Conservation (phyloP, 2,888 invertebrate genomes). For the Synergus japonicus region DNA sequence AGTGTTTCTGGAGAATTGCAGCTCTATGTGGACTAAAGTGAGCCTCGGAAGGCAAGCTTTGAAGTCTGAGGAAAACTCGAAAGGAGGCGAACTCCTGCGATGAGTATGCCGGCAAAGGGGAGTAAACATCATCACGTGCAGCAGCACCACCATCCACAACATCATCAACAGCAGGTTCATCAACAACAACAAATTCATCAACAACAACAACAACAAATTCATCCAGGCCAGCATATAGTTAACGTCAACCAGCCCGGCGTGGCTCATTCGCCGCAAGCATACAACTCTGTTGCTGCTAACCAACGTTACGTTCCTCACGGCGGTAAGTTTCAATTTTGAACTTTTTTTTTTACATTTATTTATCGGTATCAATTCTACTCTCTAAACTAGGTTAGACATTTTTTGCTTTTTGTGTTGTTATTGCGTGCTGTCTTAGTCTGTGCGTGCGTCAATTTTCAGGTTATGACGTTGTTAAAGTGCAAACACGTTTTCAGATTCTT, state of each 20-base stretch:
- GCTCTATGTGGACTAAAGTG: conserved; percentile 72
- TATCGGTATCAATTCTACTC: not conserved
- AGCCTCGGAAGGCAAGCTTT: conserved; percentile 65
- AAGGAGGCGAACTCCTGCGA: conserved; percentile 66
- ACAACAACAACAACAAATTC: conserved; percentile 46
- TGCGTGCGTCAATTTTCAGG: conserved; percentile 56
- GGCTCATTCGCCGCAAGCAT: conserved; percentile 63
- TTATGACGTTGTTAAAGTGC: conserved; percentile 57
- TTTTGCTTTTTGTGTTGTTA: not conserved
- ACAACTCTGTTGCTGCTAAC: conserved; percentile 65
- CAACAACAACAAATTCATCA: conserved; percentile 43
- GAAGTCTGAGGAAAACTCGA: conserved; percentile 66
- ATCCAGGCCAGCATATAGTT: conserved; percentile 59
- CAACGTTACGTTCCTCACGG: conserved; percentile 66
- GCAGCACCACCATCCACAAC: conserved; percentile 58
- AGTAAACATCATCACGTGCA: conserved; percentile 67
- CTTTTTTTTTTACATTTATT: conserved; percentile 2
- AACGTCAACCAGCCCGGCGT: conserved; percentile 64
- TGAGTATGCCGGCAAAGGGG: conserved; percentile 73
- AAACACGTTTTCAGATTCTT: conserved; percentile 1
- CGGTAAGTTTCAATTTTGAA: conserved; percentile 62
- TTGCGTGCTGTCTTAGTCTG: not conserved
- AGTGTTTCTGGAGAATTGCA: conserved; percentile 48
- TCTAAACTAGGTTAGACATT: not conserved
- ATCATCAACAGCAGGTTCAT: conserved; percentile 54